Percentiles rank a stretch among this genome's conserved stretches.
These are phyloP conservation scores for Apamea anceps DNA, from an alignment of 2,888 invertebrate genomes.

Conservation along the genomic window DNA sequence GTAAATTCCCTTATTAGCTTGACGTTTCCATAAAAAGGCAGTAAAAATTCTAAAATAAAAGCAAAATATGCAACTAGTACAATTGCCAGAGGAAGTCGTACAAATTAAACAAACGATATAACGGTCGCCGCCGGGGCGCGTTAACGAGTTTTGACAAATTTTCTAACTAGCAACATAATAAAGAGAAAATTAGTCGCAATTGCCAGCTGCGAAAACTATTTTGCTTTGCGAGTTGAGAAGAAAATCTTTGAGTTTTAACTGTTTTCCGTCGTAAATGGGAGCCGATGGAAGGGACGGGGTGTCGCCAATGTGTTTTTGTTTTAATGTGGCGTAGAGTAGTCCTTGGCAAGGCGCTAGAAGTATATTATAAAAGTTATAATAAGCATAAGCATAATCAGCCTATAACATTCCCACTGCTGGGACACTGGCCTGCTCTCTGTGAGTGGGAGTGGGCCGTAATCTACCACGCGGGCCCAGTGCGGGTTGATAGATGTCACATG, in stretches of 20 bases:
- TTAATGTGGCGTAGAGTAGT: neutral
- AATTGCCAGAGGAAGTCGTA: conserved; percentile 55
- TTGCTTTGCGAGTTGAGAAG: conserved; percentile 46
- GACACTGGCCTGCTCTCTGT: too few species aligned
- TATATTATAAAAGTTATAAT: neutral
- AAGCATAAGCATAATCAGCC: too few species aligned
- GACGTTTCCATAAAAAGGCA: conserved; percentile 2
- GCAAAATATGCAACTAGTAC: conserved; percentile 43
- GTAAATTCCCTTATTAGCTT: neutral
- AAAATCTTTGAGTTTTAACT: conserved; percentile 49
- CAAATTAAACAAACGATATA: conserved; percentile 64
- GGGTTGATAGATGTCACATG: too few species aligned
- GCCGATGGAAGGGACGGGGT: conserved; percentile 14
- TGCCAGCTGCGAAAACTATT: conserved; percentile 57
- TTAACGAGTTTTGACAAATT: conserved; percentile 81
- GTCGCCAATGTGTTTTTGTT: conserved; percentile 42
- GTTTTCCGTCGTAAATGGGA: conserved; percentile 34
- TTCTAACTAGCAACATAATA: conserved; percentile 74
- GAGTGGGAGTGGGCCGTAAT: too few species aligned
- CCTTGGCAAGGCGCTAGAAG: neutral
- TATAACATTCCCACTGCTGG: too few species aligned
- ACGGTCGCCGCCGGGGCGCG: conserved; percentile 56
- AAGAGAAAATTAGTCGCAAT: conserved; percentile 73
- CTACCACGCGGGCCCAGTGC: too few species aligned
- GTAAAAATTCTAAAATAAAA: conserved; percentile 30